Base-by-base conservation (phyloP, 1,140 invertebrate genomes). In the Scaptomyza pallida region DNA sequence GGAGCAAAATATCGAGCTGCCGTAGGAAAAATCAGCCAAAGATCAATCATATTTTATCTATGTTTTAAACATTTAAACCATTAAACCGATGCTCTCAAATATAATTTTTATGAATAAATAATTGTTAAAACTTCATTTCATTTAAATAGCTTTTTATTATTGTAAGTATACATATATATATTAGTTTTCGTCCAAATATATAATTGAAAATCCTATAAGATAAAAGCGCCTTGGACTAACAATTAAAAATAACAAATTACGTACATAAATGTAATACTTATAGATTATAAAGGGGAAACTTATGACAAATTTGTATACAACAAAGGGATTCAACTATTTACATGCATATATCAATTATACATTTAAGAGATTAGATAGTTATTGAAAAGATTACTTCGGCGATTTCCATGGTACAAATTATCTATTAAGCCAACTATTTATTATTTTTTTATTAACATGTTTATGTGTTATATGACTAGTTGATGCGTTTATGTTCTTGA, bases 171-270 rank as follows among this genome's bases (percentile, higher is more conserved):
- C 60, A 65, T 52, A 12, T 37, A n/a, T 55, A 55, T 65, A 65
- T 52, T 61, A 65, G 60, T 74, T 72, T 63, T 63, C 50, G 59
- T 77, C 60, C 41, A 61, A 61, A 71, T 85, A 43, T 85, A 43
- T 55, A 63, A 81, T 85, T 70, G 65, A 79, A 80, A 71, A 57
- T 51, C 48, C 64, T 85, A 86, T 44, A 71, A 78, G 64, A 72
- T 81, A 81, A 80, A 85, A 85, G 80, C 80, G 80, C 48, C 54
- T 74, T 77, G 23, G 45, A 85, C 55, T 80, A 85, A 86, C 70
- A 79, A 68, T 86, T 85, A 63, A 75, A 80, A 81, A 81, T 86
- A 85, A 85, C 81, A 81, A 81, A 72, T 77, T 70, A 80, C 63
- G 47, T 76, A 75, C 78, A 59, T 61, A 70, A 55, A 50, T 51